phyloP scores from a whole-genome alignment of 1,140 invertebrate genomes.

The Drosophila kurseongensis region DNA sequence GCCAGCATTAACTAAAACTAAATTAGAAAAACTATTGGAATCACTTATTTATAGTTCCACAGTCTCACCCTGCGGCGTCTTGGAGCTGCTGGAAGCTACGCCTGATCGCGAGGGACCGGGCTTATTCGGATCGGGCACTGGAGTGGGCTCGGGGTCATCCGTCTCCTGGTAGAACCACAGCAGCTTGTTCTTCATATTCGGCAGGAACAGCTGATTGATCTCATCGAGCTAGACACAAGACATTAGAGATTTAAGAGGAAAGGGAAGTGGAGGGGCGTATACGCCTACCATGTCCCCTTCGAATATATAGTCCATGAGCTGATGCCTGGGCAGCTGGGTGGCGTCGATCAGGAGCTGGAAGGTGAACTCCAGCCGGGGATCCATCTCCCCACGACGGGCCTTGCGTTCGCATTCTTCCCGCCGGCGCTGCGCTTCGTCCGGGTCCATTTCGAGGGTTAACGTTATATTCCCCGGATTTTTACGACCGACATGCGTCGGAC shows the following conservation, averaged over 20 bases:
- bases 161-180: constrained; percentile 97
- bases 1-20: too few relatives aligned
- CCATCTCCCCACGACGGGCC: constrained; percentile 94
- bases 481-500: constrained; percentile 25
- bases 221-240: constrained; percentile 89
- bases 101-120: constrained; percentile 80
- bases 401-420: constrained; percentile 96
- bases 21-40: too few relatives aligned
- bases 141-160: constrained; percentile 88
- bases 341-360: constrained; percentile 94
- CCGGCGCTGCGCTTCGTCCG: constrained; percentile 88
- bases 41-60: background rate
- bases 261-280: background rate
- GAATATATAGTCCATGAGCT: constrained; percentile 95
- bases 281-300: constrained; percentile 92
- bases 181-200: constrained; percentile 93
- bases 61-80: constrained; percentile 78
- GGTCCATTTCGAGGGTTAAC: constrained; percentile 56
- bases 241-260: background rate
- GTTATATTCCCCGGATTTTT: constrained; percentile 15
- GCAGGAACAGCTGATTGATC: constrained; percentile 94
- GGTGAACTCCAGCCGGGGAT: constrained; percentile 93
- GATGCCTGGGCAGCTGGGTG: constrained; percentile 90
- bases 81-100: constrained; percentile 80
- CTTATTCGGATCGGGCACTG: constrained; percentile 85